Conservation (phyloP, 2,113 vertebrate genomes). For the Nibea albiflora region DNA sequence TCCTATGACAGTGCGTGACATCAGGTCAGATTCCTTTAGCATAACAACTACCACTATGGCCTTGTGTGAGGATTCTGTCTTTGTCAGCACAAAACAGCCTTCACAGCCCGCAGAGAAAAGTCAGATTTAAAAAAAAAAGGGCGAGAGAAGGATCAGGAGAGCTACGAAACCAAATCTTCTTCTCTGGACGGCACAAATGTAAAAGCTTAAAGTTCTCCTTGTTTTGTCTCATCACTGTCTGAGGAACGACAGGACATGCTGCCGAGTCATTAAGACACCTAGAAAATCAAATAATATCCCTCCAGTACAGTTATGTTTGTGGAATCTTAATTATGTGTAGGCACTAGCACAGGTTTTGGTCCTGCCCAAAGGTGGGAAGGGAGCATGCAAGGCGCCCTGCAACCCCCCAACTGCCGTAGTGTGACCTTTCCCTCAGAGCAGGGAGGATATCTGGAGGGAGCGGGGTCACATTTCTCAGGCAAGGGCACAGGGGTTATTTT, state of each 20-base stretch:
- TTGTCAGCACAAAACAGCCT: conserved; percentile 75
- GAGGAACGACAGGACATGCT: conserved; percentile 8
- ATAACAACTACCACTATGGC: conserved; percentile 76
- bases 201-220: background rate
- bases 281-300: background rate
- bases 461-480: conserved; percentile 71
- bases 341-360: conserved; percentile 27
- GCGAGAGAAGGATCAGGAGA: background rate
- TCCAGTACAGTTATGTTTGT: background rate
- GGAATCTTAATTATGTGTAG: background rate
- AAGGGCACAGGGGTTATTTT: conserved; percentile 79
- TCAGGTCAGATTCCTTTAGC: conserved; percentile 84
- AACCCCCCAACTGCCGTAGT: conserved; percentile 24
- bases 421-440: conserved; percentile 77
- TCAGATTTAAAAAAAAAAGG: background rate
- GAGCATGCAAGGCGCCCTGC: conserved; percentile 27
- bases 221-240: background rate
- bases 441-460: conserved; percentile 69
- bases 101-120: conserved; percentile 44
- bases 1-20: conserved; percentile 82
- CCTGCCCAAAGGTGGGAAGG: conserved; percentile 17
- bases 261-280: background rate
- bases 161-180: background rate
- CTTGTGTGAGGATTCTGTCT: conserved; percentile 63
- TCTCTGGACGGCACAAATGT: background rate